Base-by-base conservation (phyloP, 2,113 vertebrate species). In the Sebastes fasciatus region DNA sequence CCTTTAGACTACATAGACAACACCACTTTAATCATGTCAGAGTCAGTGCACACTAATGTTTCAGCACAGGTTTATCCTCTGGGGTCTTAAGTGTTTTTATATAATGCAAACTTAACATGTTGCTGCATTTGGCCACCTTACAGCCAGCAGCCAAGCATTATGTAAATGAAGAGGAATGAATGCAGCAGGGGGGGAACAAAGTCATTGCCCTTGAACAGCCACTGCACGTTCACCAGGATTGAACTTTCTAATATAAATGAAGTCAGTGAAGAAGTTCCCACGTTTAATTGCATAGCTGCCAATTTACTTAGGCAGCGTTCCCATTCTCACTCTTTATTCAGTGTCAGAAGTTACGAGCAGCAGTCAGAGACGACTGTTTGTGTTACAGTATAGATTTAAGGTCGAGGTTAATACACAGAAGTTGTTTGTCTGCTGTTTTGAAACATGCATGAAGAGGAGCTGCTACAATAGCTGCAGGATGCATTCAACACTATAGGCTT, bases 111-210 rank as follows among this genome's bases (percentile, higher is more conserved):
- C 49, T 78, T 79, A 73, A 85, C 81, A 86, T 85, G 86, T 89
- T 91, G 84, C 83, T 68, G 61, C 78, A 52, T 82, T 88, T 77
- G 82, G 84, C 90, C 83, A 19, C 80, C 23, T 42, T 58, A 60
- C 74, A 83, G 84, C 78, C 75, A 84, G 77, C 71, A 84, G 88
- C 78, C 79, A 63, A 77, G 80, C 91, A 90, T 89, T 92, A 94
- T 88, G 93, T 83, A 93, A 89, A 93, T 85, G 52, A 90, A 45
- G 67, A 76, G 68, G 84, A 88, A 87, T 91, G 57, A 93, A 89
- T 86, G 79, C 81, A 77, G 87, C n/a, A 68, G 48, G 7, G 17
- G 60, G 9, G 2, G 23, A 13, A 26, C 64, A 45, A 73, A 79
- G 79, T 42, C 79, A 71, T 58, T 85, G 83, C 80, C 91, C 83